Conservation (phyloP, 1,140 invertebrate genomes). For the Teleogryllus occipitalis region DNA sequence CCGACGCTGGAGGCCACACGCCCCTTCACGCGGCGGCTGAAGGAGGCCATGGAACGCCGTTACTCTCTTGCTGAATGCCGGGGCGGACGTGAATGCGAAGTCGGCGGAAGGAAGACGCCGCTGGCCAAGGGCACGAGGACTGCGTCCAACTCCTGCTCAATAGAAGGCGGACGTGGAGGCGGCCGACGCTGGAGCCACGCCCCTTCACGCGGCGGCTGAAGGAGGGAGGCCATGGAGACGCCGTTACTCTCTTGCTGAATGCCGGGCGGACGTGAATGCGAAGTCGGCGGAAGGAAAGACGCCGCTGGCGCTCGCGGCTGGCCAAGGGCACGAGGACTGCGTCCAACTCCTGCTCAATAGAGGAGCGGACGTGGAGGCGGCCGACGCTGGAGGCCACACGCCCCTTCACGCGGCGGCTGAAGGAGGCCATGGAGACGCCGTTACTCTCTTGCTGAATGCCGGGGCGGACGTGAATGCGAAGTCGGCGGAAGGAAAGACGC, state of each 20-base stretch:
- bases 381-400: neutral
- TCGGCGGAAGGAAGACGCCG: constrained; percentile 40
- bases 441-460: neutral
- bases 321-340: constrained; percentile 42
- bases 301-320: too few species aligned
- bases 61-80: constrained; percentile 47
- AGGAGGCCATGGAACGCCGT: constrained; percentile 34
- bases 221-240: constrained; percentile 31
- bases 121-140: constrained; percentile 8
- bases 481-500: constrained; percentile 39
- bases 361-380: constrained; percentile 14
- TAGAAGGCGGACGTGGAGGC: constrained; percentile 59
- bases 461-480: neutral
- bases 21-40: neutral
- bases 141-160: constrained; percentile 53
- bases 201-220: constrained; percentile 31
- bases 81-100: constrained; percentile 47
- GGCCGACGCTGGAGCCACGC: constrained; percentile 60
- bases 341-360: constrained; percentile 38
- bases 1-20: neutral
- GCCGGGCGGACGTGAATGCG: constrained; percentile 47
- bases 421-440: neutral
- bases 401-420: neutral
- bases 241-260: constrained; percentile 45
- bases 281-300: constrained; percentile 26